phyloP scores from a whole-genome alignment of 2,113 vertebrate species.

The Potamarius usumacintae region DNA sequence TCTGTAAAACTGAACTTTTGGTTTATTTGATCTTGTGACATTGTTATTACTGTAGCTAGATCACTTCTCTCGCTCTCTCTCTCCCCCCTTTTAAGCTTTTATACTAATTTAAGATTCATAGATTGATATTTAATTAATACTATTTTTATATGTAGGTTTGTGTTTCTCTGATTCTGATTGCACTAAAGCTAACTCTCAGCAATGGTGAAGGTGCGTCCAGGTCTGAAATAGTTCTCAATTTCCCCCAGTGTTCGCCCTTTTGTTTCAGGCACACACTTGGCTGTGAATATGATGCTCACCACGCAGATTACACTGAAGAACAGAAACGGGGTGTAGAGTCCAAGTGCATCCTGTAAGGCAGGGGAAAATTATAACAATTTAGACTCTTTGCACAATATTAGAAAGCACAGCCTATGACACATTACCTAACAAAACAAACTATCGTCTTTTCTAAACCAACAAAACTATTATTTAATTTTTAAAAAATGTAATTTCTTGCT shows the following conservation, averaged over 20 bases:
- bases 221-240: slow-evolving; percentile 89
- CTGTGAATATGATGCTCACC: slow-evolving; percentile 82
- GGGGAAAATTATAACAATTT: not conserved
- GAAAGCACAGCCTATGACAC: not conserved
- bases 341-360: slow-evolving; percentile 64
- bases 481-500: not conserved
- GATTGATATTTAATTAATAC: not conserved
- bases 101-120: not conserved
- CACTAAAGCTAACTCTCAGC: slow-evolving; percentile 23
- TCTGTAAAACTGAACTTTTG: not conserved
- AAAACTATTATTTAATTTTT: not conserved
- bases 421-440: not conserved
- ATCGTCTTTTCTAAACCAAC: not conserved
- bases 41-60: not conserved
- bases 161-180: not conserved
- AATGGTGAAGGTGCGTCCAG: slow-evolving; percentile 70
- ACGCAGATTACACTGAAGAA: slow-evolving; percentile 80
- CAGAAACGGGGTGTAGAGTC: slow-evolving; percentile 84
- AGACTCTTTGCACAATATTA: not conserved
- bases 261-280: slow-evolving; percentile 88
- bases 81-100: not conserved
- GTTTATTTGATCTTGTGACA: not conserved
- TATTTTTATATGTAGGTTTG: not conserved
- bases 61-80: not conserved
- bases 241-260: slow-evolving; percentile 87